Evolutionary conservation across 1,140 invertebrate species (phyloP).

Genomic region (Archivesica marissinica): DNA sequence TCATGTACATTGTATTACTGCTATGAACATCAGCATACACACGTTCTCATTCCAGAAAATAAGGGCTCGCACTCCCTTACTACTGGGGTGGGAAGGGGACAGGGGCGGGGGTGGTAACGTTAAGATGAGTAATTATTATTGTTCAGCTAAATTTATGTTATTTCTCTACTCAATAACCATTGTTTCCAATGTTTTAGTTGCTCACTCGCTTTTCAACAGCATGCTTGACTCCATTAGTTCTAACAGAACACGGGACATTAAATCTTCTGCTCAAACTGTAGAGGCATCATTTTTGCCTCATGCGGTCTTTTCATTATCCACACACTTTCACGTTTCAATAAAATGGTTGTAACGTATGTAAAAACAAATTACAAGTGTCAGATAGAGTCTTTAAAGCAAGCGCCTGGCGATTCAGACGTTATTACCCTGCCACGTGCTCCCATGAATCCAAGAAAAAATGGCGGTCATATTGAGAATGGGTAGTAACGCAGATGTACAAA

Average conservation of each 20-base stretch:
- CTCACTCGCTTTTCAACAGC: not conserved
- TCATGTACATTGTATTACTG: too few species aligned
- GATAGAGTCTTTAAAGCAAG: constrained; percentile 37
- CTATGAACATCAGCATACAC: too few species aligned
- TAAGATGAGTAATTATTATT: too few species aligned
- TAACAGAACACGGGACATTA: constrained; percentile 4
- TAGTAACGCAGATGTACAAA: constrained; percentile 41
- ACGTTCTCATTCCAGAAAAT: not conserved
- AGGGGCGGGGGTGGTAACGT: too few species aligned
- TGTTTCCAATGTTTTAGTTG: not conserved
- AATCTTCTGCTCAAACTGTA: not conserved
- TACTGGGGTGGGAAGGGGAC: too few species aligned
- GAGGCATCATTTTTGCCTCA: constrained; percentile 15
- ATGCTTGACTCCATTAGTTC: not conserved
- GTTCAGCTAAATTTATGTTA: too few species aligned
- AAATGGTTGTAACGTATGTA: constrained; percentile 55
- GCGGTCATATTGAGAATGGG: constrained; percentile 58
- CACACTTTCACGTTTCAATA: constrained; percentile 56
- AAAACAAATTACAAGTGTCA: constrained; percentile 58
- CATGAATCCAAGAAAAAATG: constrained; percentile 42
- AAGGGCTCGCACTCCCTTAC: too few species aligned
- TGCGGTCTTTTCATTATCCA: constrained; percentile 40
- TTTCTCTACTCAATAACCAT: too few species aligned
- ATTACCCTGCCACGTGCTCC: constrained; percentile 55
- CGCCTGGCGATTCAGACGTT: constrained; percentile 59